These are phyloP conservation scores for Lepidocolaptes lacrymiger DNA, from an alignment of 2,797 vertebrate species.

Conservation along the genomic window DNA sequence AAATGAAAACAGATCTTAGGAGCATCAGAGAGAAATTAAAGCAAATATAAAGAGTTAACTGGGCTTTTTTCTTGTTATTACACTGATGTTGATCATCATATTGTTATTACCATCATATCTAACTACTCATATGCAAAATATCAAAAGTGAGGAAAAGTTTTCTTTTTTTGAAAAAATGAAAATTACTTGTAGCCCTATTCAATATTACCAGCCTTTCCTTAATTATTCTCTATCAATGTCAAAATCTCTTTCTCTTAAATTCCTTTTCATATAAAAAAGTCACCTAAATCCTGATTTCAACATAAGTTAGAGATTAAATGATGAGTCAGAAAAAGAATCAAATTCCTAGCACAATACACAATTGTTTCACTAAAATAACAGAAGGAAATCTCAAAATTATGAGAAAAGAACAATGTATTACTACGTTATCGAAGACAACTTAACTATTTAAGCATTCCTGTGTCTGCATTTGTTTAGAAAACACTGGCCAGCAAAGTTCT, in stretches of 20 bases:
- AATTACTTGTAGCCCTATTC: not conserved
- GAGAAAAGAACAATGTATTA: not conserved
- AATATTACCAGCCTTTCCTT: not conserved
- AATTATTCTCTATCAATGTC: not conserved
- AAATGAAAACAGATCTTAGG: not conserved
- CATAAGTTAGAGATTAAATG: not conserved
- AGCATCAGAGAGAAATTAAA: not conserved
- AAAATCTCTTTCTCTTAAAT: not conserved
- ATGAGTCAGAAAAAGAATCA: not conserved
- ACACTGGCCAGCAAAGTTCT: not conserved
- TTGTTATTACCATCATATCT: not conserved
- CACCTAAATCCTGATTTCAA: not conserved
- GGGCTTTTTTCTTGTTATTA: not conserved
- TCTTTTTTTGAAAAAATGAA: not conserved
- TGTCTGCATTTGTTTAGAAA: not conserved
- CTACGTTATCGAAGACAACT: not conserved
- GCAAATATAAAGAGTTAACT: not conserved
- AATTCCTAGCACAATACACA: not conserved
- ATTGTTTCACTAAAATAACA: not conserved
- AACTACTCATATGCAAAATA: not conserved
- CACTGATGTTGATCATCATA: not conserved
- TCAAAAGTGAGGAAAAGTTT: not conserved
- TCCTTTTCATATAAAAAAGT: not conserved
- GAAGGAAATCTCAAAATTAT: not conserved
- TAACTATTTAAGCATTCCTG: not conserved